These are phyloP conservation scores for Dioctria linearis DNA, from an alignment of 2,888 invertebrate species.

Conservation along the genomic window DNA sequence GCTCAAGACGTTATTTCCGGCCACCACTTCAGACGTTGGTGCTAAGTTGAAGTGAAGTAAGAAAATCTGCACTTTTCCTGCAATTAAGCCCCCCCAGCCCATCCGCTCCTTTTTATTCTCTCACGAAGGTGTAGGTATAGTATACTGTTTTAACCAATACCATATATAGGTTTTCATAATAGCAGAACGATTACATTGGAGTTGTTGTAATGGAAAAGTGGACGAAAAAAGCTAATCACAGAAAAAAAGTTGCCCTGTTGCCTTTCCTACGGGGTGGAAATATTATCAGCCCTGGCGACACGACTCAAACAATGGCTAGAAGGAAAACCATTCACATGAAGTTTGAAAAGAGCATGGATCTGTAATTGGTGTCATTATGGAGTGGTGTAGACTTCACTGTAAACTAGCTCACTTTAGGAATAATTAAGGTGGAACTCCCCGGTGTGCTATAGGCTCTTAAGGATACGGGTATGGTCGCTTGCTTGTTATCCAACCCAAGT, in stretches of 20 bases:
- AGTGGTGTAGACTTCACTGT: conserved; percentile 4
- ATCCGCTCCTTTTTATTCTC: neutral
- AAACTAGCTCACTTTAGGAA: conserved; percentile 26
- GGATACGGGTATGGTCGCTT: conserved; percentile 25
- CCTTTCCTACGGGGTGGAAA: conserved; percentile 13
- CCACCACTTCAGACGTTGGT: conserved; percentile 44
- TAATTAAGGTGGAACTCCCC: conserved; percentile 25
- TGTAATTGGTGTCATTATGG: conserved; percentile 43
- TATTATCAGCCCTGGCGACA: conserved; percentile 37
- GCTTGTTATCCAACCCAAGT: conserved; percentile 13
- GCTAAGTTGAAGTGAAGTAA: conserved; percentile 26
- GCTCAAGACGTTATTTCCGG: conserved; percentile 44
- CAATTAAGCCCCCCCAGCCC: conserved; percentile 10
- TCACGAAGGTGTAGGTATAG: too few species aligned
- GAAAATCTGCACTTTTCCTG: conserved; percentile 49
- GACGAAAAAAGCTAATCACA: conserved; percentile 31
- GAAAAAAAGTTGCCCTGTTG: neutral
- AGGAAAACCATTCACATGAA: neutral
- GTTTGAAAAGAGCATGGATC: neutral
- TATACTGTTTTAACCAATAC: conserved; percentile 7
- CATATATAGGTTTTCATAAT: conserved; percentile 25
- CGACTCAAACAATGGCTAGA: conserved; percentile 1
- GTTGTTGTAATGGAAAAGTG: conserved; percentile 21
- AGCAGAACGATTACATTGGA: conserved; percentile 18
- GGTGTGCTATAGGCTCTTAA: neutral